Evolutionary conservation across 2,113 vertebrate genomes (phyloP).

Genomic region (Picathartes gymnocephalus): DNA sequence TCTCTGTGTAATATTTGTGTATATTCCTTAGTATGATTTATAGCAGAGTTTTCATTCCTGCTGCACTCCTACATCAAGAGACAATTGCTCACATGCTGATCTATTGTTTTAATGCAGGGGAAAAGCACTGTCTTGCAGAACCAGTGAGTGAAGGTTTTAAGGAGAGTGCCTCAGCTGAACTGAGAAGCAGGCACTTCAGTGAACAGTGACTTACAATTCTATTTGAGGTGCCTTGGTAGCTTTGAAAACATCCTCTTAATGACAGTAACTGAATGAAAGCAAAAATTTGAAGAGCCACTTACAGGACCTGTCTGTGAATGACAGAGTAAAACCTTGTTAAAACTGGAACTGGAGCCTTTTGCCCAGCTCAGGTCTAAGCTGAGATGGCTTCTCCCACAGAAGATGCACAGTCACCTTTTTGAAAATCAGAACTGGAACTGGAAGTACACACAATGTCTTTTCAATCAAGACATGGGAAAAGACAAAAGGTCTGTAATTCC

Average conservation of each 20-base stretch:
- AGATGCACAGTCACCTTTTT: neutral
- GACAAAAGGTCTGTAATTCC: neutral
- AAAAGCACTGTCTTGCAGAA: neutral
- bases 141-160: neutral
- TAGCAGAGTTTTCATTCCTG: neutral
- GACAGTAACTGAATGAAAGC: neutral
- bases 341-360: neutral
- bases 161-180: neutral
- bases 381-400: neutral
- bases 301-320: neutral
- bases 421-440: neutral
- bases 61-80: neutral
- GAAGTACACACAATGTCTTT: neutral
- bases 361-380: neutral
- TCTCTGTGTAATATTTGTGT: neutral
- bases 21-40: neutral
- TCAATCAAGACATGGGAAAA: neutral
- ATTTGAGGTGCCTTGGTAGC: neutral
- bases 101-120: neutral
- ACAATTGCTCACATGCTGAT: neutral
- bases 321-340: neutral
- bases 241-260: neutral
- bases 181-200: neutral
- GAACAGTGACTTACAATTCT: neutral
- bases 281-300: neutral